Base-by-base conservation (phyloP, 1,140 invertebrate genomes). In the Drosophila nannoptera region DNA sequence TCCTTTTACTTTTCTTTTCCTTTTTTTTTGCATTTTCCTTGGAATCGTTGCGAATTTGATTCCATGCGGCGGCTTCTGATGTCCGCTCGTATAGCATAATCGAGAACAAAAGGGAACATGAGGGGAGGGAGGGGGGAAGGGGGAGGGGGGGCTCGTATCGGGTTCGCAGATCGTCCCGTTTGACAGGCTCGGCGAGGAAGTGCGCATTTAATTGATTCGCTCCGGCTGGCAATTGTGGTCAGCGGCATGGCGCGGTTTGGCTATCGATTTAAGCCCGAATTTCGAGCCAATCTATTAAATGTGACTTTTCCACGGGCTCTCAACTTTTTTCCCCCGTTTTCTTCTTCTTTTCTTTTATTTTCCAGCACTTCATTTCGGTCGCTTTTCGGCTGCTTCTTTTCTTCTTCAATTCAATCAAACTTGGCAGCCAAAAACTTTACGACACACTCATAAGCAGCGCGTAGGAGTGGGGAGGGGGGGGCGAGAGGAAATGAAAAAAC, bases 341-440 rank as follows among this genome's bases (percentile, higher is more conserved):
- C 16, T 14, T 45, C 33, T 5, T 36, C 2, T 7, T 35, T 40
- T 63, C 5, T 22, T 12, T 32, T 5, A 5, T 14, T 59, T 31
- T 48, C 58, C 46, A 32, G 16, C 22, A 12, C 56, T 43, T 12
- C 12, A 38, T 38, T 62, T 32, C 62, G 49, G n/a, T 52, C 43
- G n/a, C 61, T 62, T 58, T n/a, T n/a, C n/a, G n/a, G n/a, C n/a
- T n/a, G n/a, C n/a, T n/a, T n/a, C n/a, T n/a, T n/a, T 11, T 31
- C 22, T 35, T 35, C 33, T 53, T 53, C 75, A 78, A 83, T 83
- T 83, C 78, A 83, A 83, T 83, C 78, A 83, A 83, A 78, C 80
- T 80, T 84, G 65, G 45, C 46, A 16, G 31, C 22, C 22, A 38
- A 48, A 70, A 83, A 83, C 68, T 82, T 81, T 82, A 82, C 81